phyloP scores from a whole-genome alignment of 2,888 invertebrate genomes.

The Flabesymbios commensalis region DNA sequence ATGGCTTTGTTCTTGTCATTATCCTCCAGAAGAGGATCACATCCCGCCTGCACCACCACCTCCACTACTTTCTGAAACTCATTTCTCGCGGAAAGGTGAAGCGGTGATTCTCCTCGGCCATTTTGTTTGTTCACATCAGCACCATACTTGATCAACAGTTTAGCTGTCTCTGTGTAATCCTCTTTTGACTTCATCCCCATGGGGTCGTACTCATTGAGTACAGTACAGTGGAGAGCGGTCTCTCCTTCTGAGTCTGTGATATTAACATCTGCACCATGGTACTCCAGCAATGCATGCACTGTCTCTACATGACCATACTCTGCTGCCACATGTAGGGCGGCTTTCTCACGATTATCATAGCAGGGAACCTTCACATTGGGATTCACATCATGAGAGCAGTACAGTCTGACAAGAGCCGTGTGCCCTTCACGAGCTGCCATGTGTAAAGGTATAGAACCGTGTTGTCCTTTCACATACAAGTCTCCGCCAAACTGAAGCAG shows the following conservation, averaged over 20 bases:
- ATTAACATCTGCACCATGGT: constrained; percentile 33
- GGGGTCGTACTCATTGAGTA: constrained; percentile 32
- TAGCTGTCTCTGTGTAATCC: constrained; percentile 34
- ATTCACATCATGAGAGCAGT: constrained; percentile 28
- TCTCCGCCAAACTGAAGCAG: constrained; percentile 34
- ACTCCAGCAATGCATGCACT: constrained; percentile 24
- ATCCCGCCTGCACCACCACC: constrained; percentile 29
- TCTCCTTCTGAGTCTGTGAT: constrained; percentile 35
- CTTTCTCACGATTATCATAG: constrained; percentile 34
- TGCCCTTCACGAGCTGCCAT: constrained; percentile 39
- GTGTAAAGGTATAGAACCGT: constrained; percentile 38
- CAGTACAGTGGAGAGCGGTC: constrained; percentile 33
- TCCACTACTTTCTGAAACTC: constrained; percentile 39
- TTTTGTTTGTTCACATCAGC: constrained; percentile 32
- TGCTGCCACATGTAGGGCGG: constrained; percentile 36
- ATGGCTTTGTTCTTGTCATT: constrained; percentile 30
- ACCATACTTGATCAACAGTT: constrained; percentile 32
- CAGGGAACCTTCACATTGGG: constrained; percentile 37
- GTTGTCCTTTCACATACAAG: constrained; percentile 33
- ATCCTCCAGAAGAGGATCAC: constrained; percentile 34
- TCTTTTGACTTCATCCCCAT: constrained; percentile 40
- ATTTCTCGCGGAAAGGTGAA: constrained; percentile 37
- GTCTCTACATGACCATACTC: constrained; percentile 36
- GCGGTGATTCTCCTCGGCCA: constrained; percentile 35
- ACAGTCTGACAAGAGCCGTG: constrained; percentile 26